Evolutionary conservation across 1,140 invertebrate genomes (phyloP).

Genomic region (Platyscapa corneri): DNA sequence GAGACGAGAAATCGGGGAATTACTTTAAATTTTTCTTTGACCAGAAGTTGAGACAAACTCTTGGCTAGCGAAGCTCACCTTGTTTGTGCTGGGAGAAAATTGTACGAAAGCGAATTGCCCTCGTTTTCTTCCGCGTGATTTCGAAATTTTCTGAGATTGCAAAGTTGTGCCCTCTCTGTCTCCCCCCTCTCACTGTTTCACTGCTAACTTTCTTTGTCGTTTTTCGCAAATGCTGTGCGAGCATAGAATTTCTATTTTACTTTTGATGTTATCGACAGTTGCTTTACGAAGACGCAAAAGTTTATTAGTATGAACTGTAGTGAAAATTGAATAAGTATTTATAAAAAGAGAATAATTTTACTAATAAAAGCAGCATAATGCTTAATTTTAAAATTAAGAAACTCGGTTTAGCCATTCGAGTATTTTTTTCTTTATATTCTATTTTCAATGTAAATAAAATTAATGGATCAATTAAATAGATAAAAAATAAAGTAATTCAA

Average conservation of each 20-base stretch:
- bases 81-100: constrained; percentile 45
- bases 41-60: constrained; percentile 41
- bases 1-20: constrained; percentile 52
- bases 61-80: constrained; percentile 22
- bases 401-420: too few species aligned
- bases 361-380: not conserved
- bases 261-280: constrained; percentile 34
- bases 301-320: not conserved
- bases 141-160: constrained; percentile 42
- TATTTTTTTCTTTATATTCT: too few species aligned
- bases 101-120: constrained; percentile 47
- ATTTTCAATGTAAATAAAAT: too few species aligned
- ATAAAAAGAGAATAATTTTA: not conserved
- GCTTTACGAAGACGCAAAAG: constrained; percentile 8
- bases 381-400: not conserved
- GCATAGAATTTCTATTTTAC: not conserved
- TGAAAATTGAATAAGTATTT: not conserved
- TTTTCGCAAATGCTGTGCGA: not conserved
- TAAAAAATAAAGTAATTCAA: too few species aligned
- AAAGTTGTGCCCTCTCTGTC: not conserved
- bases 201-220: not conserved
- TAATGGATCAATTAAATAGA: too few species aligned
- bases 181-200: not conserved
- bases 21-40: constrained; percentile 53
- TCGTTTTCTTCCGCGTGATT: constrained; percentile 45